These are phyloP conservation scores for Argyrosomus japonicus DNA, from an alignment of 2,113 vertebrate genomes.

Conservation along the genomic window DNA sequence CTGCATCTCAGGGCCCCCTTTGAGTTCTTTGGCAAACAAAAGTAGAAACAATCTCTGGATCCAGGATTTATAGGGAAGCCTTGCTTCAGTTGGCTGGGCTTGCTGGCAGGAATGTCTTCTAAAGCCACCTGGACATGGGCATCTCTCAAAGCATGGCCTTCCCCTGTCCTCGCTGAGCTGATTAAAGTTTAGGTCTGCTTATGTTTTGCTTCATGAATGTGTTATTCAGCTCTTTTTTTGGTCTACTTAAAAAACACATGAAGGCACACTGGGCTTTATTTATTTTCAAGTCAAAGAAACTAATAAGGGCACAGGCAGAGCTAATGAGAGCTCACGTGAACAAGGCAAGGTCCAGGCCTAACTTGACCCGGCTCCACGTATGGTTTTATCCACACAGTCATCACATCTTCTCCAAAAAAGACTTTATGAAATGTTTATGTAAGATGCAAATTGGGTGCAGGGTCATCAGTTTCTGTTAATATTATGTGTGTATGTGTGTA, in stretches of 20 bases:
- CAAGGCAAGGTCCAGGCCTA: neutral
- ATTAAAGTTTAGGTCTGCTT: neutral
- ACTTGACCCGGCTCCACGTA: neutral
- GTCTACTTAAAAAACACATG: neutral
- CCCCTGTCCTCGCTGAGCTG: neutral
- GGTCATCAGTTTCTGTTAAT: neutral
- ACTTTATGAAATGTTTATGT: neutral
- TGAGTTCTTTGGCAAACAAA: slow-evolving; percentile 70
- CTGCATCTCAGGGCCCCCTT: slow-evolving; percentile 60
- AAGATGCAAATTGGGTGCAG: neutral
- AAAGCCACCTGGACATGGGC: slow-evolving; percentile 54
- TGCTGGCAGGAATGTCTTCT: slow-evolving; percentile 43
- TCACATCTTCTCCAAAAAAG: slow-evolving; percentile 2
- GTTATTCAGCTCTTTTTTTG: neutral
- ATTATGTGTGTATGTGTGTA: too few species aligned
- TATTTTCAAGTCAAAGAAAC: too few species aligned
- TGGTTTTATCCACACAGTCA: neutral
- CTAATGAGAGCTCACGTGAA: neutral
- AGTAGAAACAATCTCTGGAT: slow-evolving; percentile 63
- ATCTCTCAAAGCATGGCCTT: slow-evolving; percentile 11
- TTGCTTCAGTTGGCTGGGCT: slow-evolving; percentile 32
- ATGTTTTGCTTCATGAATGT: slow-evolving; percentile 1
- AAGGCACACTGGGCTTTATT: neutral
- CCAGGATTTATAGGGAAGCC: slow-evolving; percentile 67
- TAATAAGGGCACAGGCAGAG: neutral